Conservation (phyloP, 2,888 invertebrate species). For the Nesidiocoris tenuis region DNA sequence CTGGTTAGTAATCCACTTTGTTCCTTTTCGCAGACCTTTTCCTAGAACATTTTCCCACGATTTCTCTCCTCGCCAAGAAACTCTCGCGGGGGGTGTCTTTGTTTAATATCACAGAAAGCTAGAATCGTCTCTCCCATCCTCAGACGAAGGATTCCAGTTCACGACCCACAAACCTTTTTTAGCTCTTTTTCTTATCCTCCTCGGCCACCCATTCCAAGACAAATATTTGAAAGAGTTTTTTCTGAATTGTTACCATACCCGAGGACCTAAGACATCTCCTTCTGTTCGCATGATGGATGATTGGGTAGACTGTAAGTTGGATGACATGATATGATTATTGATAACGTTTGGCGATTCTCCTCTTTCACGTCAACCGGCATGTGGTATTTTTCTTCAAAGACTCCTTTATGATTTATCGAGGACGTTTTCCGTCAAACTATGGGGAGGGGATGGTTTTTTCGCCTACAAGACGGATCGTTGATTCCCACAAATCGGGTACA, state of each 20-base stretch:
- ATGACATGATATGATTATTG: too few relatives aligned
- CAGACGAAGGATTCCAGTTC: not conserved
- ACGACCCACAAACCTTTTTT: not conserved
- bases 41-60: not conserved
- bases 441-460: too few relatives aligned
- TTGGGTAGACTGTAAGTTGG: too few relatives aligned
- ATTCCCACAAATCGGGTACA: too few relatives aligned
- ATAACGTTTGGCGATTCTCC: too few relatives aligned
- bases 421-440: too few relatives aligned
- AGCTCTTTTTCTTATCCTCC: not conserved
- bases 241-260: not conserved
- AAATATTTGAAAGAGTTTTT: not conserved
- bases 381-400: too few relatives aligned
- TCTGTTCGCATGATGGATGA: too few relatives aligned
- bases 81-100: not conserved
- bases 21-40: not conserved
- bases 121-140: not conserved
- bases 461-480: too few relatives aligned
- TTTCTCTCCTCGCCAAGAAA: constrained; percentile 3
- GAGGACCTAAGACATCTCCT: not conserved
- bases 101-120: not conserved
- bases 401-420: too few relatives aligned
- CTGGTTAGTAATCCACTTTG: constrained; percentile 4
- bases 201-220: not conserved
- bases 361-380: too few relatives aligned